phyloP scores from a whole-genome alignment of 2,797 vertebrate species.

The Clamator glandarius region DNA sequence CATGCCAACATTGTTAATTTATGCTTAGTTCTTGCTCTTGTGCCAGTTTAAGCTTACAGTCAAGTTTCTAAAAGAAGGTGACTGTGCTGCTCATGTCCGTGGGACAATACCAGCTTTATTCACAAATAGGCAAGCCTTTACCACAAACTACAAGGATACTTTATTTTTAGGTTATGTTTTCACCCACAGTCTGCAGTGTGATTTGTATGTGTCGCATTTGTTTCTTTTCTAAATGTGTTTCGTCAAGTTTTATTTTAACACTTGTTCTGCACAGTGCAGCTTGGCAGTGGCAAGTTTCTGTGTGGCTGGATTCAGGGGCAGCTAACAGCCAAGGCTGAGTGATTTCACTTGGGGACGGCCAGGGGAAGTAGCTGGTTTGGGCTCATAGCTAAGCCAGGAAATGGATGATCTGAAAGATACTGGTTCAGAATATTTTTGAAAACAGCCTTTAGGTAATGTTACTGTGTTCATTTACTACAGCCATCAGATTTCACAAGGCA shows the following conservation, averaged over 20 bases:
- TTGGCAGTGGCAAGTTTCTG: neutral
- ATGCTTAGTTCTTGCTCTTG: slow-evolving; percentile 9
- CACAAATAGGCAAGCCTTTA: neutral
- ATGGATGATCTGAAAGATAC: neutral
- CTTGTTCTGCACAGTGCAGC: neutral
- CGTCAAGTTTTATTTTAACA: neutral
- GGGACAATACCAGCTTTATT: slow-evolving; percentile 39
- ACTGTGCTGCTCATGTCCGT: neutral
- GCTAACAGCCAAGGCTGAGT: neutral
- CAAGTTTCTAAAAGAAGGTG: neutral
- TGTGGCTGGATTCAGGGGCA: neutral
- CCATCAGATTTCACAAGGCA: neutral
- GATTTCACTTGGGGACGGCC: neutral
- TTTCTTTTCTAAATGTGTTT: slow-evolving; percentile 25
- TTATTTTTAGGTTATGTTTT: slow-evolving; percentile 57
- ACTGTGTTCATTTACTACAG: neutral
- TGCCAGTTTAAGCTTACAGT: neutral
- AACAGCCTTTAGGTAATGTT: neutral
- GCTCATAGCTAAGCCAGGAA: neutral
- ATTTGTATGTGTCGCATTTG: neutral
- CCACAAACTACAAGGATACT: neutral
- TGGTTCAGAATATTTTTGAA: neutral
- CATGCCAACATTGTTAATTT: neutral
- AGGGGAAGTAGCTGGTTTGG: neutral
- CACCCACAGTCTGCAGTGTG: neutral